Evolutionary conservation across 1,140 invertebrate species (phyloP), one percentile per base, ranked within the genome.

Genomic region (Drosophila paulistorum): DNA sequence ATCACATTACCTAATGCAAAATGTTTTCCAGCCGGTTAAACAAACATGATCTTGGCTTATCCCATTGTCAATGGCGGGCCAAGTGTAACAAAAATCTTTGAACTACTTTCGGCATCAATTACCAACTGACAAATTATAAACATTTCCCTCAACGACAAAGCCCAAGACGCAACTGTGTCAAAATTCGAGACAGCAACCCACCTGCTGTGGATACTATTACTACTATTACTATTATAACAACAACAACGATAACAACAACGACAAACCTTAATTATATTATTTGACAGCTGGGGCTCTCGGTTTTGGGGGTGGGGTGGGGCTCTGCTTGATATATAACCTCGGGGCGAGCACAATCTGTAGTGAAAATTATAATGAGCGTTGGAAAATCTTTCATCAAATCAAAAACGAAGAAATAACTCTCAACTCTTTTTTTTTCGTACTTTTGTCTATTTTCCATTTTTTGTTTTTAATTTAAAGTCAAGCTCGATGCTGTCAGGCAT

Each of bases 221-320:
- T 84, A 77, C 45, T 51, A 48, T 48, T 48, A 17, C 45, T 48
- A 48, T 48, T 48, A 51, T 23, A 23, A 23, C 45, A 51, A 51
- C 9, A 23, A 51, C 45, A 51, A 48, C 2, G 20, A 48, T 69
- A 68, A 48, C 73, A 79, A 70, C 81, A 65, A 84, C 62, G 45
- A 5, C 30, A 83, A 79, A 83, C 83, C 76, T 65, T 86, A 86
- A 86, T 86, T 86, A 86, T 89, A 80, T 83, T 89, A 83, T 86
- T 82, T 73, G 75, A 87, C 72, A 87, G 82, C 71, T 81, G 66
- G 33, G 68, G 67, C 57, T 54, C 11, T 51, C 13, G 7, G 17
- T 14, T 20, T 42, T 23, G 37, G 13, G 37, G 13, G 17, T 17
- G 17, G 17, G 17, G 17, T 1, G 37, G 33, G 10, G 10, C 37